Evolutionary conservation across 2,797 vertebrate species (phyloP).

Genomic region (Alectoris magna): DNA sequence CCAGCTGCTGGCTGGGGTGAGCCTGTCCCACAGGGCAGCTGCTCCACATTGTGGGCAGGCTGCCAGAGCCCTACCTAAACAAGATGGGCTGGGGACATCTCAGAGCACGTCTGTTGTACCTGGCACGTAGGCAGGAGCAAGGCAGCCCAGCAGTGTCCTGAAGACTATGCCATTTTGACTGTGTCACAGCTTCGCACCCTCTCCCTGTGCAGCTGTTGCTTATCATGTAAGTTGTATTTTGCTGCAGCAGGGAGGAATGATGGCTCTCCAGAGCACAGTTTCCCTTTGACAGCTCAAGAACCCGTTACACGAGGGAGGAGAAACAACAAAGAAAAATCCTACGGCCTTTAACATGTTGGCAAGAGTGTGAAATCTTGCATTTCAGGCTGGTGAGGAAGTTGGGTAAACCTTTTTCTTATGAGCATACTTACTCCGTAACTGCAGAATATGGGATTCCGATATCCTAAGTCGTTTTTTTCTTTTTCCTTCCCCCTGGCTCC

Average conservation of each 20-base stretch:
- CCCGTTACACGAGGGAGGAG: background rate
- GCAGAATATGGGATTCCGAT: background rate
- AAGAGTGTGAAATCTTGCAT: background rate
- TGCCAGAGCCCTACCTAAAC: background rate
- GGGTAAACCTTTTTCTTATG: background rate
- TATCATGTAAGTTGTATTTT: rapidly evolving
- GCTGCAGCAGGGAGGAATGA: background rate
- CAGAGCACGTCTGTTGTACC: background rate
- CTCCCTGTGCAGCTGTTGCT: background rate
- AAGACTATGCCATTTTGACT: background rate
- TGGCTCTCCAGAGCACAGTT: background rate
- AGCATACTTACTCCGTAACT: background rate
- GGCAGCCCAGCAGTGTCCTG: rapidly evolving
- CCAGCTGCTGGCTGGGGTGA: background rate
- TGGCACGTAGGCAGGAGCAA: rapidly evolving
- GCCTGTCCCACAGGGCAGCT: background rate
- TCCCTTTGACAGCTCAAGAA: background rate
- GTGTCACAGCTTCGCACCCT: rapidly evolving
- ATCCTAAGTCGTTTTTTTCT: background rate
- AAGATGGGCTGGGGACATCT: rapidly evolving
- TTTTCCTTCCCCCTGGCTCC: background rate
- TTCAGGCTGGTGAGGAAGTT: background rate
- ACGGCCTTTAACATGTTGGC: background rate
- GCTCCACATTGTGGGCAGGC: background rate
- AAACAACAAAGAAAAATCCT: background rate